phyloP scores from a whole-genome alignment of 2,888 invertebrate genomes.

The Ophraella communa region DNA sequence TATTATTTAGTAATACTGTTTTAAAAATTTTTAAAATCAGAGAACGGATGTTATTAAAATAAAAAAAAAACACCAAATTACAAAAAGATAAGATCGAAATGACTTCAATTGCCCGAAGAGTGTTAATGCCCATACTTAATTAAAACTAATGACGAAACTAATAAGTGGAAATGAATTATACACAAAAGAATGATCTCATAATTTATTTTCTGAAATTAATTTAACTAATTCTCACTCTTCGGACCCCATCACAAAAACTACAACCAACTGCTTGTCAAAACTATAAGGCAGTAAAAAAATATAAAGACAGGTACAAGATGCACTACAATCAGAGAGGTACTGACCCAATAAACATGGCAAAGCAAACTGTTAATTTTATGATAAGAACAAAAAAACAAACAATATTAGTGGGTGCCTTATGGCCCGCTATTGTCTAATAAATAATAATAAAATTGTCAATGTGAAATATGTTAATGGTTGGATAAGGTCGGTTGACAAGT shows the following conservation, averaged over 20 bases:
- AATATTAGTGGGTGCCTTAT: no score
- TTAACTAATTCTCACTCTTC: constrained; percentile 13
- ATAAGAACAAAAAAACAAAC: neutral
- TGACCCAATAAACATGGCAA: neutral
- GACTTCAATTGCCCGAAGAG: neutral
- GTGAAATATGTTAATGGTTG: no score
- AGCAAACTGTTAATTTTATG: neutral
- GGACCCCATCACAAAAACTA: constrained; percentile 16
- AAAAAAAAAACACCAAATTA: no score
- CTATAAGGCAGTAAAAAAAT: constrained; percentile 40
- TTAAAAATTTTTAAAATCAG: no score
- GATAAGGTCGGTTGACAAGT: no score
- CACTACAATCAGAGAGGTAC: neutral
- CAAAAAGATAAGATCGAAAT: neutral
- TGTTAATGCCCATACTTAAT: neutral
- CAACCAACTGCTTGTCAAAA: constrained; percentile 47
- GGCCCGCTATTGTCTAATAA: no score
- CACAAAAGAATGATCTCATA: constrained; percentile 17
- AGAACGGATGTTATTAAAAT: no score
- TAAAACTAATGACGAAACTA: neutral
- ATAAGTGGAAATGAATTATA: constrained; percentile 7
- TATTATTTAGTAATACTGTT: no score
- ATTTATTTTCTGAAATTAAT: constrained; percentile 25
- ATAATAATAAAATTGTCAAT: no score
- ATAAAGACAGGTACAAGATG: constrained; percentile 28